Evolutionary conservation across 2,113 vertebrate species (phyloP).

Genomic region (Rhinolophus ferrumequinum): DNA sequence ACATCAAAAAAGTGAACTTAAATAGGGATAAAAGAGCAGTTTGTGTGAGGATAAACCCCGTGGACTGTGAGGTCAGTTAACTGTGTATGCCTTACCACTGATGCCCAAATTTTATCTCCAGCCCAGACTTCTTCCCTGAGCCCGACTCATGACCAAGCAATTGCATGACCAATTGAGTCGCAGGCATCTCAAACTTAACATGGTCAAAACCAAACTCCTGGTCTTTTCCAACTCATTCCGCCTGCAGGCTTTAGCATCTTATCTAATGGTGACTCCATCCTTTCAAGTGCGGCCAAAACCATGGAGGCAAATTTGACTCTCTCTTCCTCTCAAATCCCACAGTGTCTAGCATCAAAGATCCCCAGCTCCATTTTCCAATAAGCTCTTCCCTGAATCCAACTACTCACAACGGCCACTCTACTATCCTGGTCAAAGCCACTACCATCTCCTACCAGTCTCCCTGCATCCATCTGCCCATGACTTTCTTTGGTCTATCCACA

Average conservation of each 20-base stretch:
- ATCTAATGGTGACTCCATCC: background rate
- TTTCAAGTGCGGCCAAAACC: background rate
- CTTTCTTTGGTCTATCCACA: background rate
- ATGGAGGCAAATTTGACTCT: background rate
- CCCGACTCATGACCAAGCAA: background rate
- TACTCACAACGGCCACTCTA: background rate
- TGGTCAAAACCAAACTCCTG: background rate
- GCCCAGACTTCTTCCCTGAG: background rate
- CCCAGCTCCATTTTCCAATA: background rate
- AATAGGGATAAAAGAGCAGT: background rate
- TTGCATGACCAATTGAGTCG: too few species aligned
- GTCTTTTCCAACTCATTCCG: background rate
- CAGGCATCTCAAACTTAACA: background rate
- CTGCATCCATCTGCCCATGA: background rate
- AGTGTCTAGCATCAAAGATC: background rate
- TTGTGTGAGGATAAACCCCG: background rate
- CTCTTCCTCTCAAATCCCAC: background rate
- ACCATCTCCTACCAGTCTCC: background rate
- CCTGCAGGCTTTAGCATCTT: background rate
- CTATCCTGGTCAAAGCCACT: background rate
- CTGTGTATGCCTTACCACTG: accelerated
- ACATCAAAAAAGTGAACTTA: background rate
- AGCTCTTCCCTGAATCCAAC: background rate
- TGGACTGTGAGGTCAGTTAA: accelerated
- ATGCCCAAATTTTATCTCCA: background rate